Percentiles rank a stretch among this genome's conserved stretches.
These are phyloP conservation scores for Synodontis membranacea DNA, from an alignment of 2,113 vertebrate species.

Conservation along the genomic window DNA sequence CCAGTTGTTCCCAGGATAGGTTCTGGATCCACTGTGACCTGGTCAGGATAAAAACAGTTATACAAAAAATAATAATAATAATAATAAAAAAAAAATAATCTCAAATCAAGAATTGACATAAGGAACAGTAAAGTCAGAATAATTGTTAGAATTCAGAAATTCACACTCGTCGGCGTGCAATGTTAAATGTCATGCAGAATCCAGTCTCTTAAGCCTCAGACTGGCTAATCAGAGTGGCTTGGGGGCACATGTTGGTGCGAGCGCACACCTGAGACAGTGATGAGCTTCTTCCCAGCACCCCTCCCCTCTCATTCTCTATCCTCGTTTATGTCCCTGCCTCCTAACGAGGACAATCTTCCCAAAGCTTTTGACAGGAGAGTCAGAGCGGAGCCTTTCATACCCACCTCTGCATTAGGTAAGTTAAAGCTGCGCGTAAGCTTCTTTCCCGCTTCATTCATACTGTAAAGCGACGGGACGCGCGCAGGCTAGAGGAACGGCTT, in stretches of 20 bases:
- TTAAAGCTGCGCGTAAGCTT: constrained; percentile 34
- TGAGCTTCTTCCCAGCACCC: constrained; percentile 9
- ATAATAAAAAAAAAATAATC: too few relatives aligned
- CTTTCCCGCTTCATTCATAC: constrained; percentile 40
- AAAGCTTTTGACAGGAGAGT: constrained; percentile 63
- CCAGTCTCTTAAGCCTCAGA: neutral
- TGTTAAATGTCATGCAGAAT: neutral
- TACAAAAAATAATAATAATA: too few relatives aligned
- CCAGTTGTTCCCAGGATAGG: neutral
- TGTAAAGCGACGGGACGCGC: neutral
- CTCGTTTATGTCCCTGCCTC: constrained; percentile 52
- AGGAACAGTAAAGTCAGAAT: neutral
- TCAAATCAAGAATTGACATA: neutral
- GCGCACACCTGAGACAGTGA: neutral
- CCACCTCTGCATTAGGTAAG: constrained; percentile 64
- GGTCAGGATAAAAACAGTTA: neutral
- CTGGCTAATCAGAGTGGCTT: too few relatives aligned
- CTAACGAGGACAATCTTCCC: constrained; percentile 55
- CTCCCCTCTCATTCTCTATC: constrained; percentile 49
- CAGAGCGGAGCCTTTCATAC: constrained; percentile 52
- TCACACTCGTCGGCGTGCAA: neutral
- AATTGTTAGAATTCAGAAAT: neutral
- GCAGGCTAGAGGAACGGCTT: neutral
- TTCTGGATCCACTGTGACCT: neutral
- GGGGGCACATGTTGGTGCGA: neutral